Evolutionary conservation across 2,113 vertebrate species (phyloP), one percentile per base, ranked within the genome.

Genomic region (Mustelus asterias): DNA sequence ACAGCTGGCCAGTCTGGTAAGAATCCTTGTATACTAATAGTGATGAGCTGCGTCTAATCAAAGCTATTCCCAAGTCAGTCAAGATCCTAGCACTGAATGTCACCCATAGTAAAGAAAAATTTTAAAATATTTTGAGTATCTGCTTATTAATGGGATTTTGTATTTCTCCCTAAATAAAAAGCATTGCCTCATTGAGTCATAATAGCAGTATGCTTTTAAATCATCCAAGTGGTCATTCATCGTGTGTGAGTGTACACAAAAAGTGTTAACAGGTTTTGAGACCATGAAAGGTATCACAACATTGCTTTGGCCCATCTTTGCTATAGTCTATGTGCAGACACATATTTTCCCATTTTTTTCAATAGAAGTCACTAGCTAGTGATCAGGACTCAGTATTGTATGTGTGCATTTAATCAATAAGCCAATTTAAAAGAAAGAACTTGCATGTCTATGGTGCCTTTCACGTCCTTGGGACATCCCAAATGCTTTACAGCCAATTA

Each of bases 1-100:
- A 92, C 97, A 96, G 97, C 96, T 97, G 96, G 76, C 97, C 96
- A 96, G 97, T 54, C 97, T 85, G 97, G 97, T 97, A 97, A 97
- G 98, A 97, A 97, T 97, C 96, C 96, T 97, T 96, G 96, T 97
- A 96, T 13, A 76, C 54, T 95, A 80, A 4, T 44, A 97, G 96
- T 88, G 18, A 33, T 92, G 96, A 95, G 96, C 96, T 86, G 93
- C 76, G 95, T 41, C 33, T 92, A 96, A 94, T 96, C 96, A 89
- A 11, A 89, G 48, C 24, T 89, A 58, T 89, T 95, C 93, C 67
- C 93, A 95, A 48, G 33, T 65, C 60, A 93, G 90, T 37, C 63
- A 58, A 8, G 10, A 89, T 58, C 26, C 58, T 33, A 76, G 5
- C 37, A 20, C 80, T 83, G 37, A 83, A 83, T 83, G 80, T 41